Percentiles rank a stretch among this genome's conserved stretches.
phyloP scores from a whole-genome alignment of 2,888 invertebrate species.

The Ennomos fuscantarius region DNA sequence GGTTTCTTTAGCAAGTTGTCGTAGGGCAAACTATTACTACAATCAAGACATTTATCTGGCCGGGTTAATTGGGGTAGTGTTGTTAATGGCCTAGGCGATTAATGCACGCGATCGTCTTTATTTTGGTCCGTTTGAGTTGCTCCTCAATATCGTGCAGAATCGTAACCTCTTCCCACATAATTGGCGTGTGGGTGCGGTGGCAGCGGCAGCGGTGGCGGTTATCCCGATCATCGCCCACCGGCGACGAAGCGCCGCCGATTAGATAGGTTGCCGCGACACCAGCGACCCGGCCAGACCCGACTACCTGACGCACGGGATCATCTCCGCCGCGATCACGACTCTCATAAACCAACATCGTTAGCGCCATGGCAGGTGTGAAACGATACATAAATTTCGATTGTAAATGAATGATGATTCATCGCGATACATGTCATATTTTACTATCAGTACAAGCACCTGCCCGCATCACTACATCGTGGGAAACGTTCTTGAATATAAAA shows the following conservation, averaged over 20 bases:
- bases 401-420: conserved; percentile 11
- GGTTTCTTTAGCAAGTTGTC: conserved; percentile 20
- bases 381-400: conserved; percentile 14
- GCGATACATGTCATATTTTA: conserved; percentile 7
- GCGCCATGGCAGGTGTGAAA: conserved; percentile 37
- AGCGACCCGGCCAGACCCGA: conserved; percentile 61
- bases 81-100: conserved; percentile 73
- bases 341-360: conserved; percentile 53
- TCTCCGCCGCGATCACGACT: conserved; percentile 50
- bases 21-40: conserved; percentile 41
- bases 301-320: conserved; percentile 52
- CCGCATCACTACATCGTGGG: conserved; percentile 15
- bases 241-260: conserved; percentile 77
- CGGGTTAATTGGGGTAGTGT: conserved; percentile 70
- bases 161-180: conserved; percentile 84
- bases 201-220: conserved; percentile 66
- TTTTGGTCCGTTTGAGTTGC: conserved; percentile 72
- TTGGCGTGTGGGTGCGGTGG: conserved; percentile 81
- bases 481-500: conserved; percentile 20
- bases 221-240: conserved; percentile 82
- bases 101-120: conserved; percentile 67
- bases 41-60: conserved; percentile 54
- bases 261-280: conserved; percentile 73
- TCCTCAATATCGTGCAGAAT: conserved; percentile 72
- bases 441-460: conserved; percentile 15